Evolutionary conservation across 2,888 invertebrate species (phyloP), one percentile per base, ranked within the genome.

Genomic region (Abscondita cerata): DNA sequence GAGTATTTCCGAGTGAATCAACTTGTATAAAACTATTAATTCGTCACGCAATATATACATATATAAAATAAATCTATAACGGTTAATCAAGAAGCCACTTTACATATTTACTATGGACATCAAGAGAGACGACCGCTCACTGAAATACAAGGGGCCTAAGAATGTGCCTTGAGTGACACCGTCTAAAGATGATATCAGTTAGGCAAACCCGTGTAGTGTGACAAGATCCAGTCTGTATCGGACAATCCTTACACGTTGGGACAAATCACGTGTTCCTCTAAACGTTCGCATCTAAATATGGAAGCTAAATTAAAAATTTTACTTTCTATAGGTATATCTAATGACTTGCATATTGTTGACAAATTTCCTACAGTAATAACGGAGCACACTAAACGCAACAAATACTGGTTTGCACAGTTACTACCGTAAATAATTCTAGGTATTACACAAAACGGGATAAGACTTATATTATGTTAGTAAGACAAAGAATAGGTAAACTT

Each of bases 201-300:
- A 62, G 64, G 64, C 68, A 65, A 61, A 65, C 68, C 67, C 66
- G 68, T 70, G 70, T 70, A 66, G 67, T 68, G 70, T 68, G 71
- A 71, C 71, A 71, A 70, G 70, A 69, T 68, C 65, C 66, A 66
- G 63, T 68, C 70, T 65, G 68, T 69, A 71, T 70, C 71, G 65
- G 66, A 66, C 67, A 68, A 70, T 71, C 66, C 69, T 65, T 71
- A 68, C 69, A 68, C 67, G 69, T 68, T 69, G 58, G 66, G 70
- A 72, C 72, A 72, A 72, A 72, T 64, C 57, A 57, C 59, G 46
- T 53, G 60, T 56, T 54, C 51, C 41, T 36, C 51, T 46, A 34
- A 33, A 36, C 19, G 20, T 33, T 13, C 13, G 3, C 9, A 13
- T 58, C 58, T 50, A 58, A 52, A 52, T 58, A 58, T 41, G 57